Evolutionary conservation across 2,797 vertebrate genomes (phyloP).

Genomic region (Sciaenops ocellatus): DNA sequence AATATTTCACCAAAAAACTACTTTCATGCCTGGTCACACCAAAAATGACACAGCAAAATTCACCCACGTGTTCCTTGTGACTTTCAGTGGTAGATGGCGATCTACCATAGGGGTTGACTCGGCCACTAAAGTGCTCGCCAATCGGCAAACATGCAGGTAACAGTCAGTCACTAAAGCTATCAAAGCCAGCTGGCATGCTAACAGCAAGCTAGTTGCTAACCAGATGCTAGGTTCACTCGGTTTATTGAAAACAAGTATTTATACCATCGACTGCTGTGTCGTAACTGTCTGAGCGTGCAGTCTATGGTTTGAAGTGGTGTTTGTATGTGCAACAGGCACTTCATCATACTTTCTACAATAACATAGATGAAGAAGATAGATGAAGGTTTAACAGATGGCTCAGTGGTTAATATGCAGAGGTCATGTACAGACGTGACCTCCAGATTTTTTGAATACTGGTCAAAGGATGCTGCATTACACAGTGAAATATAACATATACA

Average conservation of each 20-base stretch:
- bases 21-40: background rate
- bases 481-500: too few species aligned
- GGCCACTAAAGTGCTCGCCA: background rate
- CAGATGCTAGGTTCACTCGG: too few species aligned
- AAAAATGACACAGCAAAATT: background rate
- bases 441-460: too few species aligned
- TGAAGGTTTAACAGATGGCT: slow-evolving; percentile 5
- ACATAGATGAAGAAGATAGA: background rate
- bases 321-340: background rate
- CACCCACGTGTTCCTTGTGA: background rate
- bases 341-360: background rate
- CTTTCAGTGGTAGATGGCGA: background rate
- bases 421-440: too few species aligned
- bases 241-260: too few species aligned
- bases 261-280: too few species aligned
- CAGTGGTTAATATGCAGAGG: background rate
- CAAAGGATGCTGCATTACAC: too few species aligned
- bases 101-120: background rate
- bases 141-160: background rate
- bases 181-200: background rate
- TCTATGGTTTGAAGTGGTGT: too few species aligned
- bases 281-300: too few species aligned
- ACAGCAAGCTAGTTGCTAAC: background rate
- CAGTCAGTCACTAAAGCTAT: background rate
- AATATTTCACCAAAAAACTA: background rate